Evolutionary conservation across 2,113 vertebrate species (phyloP).

Genomic region (Kobus ellipsiprymnus): DNA sequence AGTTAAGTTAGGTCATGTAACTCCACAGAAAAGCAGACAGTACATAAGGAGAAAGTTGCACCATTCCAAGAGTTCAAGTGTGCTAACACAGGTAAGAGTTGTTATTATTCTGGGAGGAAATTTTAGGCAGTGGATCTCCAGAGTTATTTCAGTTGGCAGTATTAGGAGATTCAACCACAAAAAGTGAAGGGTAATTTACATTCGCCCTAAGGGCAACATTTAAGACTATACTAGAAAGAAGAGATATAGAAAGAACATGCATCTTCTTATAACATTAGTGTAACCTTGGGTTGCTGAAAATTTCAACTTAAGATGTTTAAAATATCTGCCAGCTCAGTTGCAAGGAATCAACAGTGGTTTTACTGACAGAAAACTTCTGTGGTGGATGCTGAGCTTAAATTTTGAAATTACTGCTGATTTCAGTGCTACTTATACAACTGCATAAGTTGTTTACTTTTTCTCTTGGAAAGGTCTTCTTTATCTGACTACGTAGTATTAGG

Average conservation of each 20-base stretch:
- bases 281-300: neutral
- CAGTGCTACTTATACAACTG: neutral
- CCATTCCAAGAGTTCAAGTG: neutral
- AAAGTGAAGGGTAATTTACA: neutral
- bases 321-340: neutral
- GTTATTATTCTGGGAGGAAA: neutral
- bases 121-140: neutral
- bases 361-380: neutral
- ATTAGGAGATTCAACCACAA: neutral
- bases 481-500: neutral
- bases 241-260: neutral
- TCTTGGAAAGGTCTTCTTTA: neutral
- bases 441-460: neutral
- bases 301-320: neutral
- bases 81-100: neutral
- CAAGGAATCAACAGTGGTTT: neutral
- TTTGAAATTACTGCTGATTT: neutral
- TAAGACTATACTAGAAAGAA: neutral
- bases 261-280: neutral
- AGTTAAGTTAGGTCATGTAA: neutral
- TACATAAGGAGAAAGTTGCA: neutral
- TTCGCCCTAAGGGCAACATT: neutral
- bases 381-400: neutral
- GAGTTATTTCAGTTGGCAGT: neutral
- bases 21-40: neutral